Conservation (phyloP, 2,888 invertebrate genomes). For the Rhyacophila evoluta region DNA sequence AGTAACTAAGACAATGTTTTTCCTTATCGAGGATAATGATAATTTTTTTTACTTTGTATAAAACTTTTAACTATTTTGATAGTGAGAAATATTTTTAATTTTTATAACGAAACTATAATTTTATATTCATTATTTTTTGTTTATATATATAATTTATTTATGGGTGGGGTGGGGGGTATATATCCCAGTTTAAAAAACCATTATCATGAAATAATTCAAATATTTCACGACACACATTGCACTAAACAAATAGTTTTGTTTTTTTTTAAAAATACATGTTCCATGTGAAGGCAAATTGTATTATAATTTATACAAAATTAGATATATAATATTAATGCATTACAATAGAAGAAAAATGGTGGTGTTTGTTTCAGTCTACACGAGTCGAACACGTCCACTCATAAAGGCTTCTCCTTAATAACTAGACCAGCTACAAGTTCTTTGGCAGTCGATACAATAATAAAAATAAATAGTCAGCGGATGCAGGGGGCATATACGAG, state of each 20-base stretch:
- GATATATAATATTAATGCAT: not conserved
- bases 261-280: not conserved
- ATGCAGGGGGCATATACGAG: not conserved
- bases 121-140: not conserved
- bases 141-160: too few relatives aligned
- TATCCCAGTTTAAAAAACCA: too few relatives aligned
- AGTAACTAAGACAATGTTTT: not conserved
- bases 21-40: not conserved
- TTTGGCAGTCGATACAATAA: slow-evolving; percentile 1
- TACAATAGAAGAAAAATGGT: not conserved
- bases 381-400: not conserved
- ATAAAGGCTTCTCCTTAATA: not conserved
- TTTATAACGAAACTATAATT: not conserved
- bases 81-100: not conserved
- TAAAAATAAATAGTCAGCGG: not conserved
- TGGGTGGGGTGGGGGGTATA: too few relatives aligned
- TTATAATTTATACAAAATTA: too few relatives aligned
- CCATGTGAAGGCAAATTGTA: too few relatives aligned
- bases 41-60: not conserved
- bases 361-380: not conserved
- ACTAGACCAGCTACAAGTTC: not conserved
- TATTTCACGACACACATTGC: not conserved
- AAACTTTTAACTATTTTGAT: not conserved
- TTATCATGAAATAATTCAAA: too few relatives aligned
- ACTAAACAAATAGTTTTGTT: not conserved